phyloP scores from a whole-genome alignment of 1,140 invertebrate genomes.

The Gonioctena quinquepunctata region DNA sequence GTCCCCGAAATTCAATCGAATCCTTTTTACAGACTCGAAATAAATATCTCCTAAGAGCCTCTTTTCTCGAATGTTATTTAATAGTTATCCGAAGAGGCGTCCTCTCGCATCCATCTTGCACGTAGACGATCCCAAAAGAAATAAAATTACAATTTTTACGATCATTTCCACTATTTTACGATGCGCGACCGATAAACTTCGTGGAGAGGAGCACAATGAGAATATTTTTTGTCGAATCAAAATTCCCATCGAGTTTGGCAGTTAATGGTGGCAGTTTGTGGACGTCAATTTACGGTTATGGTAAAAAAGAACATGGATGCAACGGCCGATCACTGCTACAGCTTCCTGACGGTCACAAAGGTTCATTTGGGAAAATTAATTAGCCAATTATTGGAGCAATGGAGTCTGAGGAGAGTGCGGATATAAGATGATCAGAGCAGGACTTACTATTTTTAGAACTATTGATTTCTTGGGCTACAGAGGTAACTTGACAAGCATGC shows the following conservation, averaged over 20 bases:
- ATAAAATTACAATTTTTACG: conserved; percentile 21
- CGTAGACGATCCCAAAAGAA: conserved; percentile 4
- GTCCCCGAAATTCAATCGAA: not conserved
- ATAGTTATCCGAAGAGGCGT: not conserved
- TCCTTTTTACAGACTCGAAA: not conserved
- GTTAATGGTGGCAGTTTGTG: conserved; percentile 23
- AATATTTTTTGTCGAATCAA: conserved; percentile 26
- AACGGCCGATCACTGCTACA: not conserved
- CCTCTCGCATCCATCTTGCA: not conserved
- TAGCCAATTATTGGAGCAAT: conserved; percentile 51
- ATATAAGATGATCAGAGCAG: not conserved
- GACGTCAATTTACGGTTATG: conserved; percentile 40
- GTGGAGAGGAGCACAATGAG: conserved; percentile 4
- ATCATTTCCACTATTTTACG: conserved; percentile 18
- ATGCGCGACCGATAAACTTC: conserved; percentile 12
- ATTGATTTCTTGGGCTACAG: not conserved
- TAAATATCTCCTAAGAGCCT: not conserved
- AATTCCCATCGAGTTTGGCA: conserved; percentile 35
- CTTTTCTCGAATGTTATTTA: not conserved
- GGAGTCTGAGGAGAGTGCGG: conserved; percentile 11
- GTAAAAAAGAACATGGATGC: conserved; percentile 26
- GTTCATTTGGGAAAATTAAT: conserved; percentile 51
- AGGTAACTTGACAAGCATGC: not conserved
- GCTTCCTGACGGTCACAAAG: conserved; percentile 34
- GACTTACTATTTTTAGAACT: not conserved